Evolutionary conservation across 2,113 vertebrate species (phyloP).

Genomic region (Callospermophilus lateralis): DNA sequence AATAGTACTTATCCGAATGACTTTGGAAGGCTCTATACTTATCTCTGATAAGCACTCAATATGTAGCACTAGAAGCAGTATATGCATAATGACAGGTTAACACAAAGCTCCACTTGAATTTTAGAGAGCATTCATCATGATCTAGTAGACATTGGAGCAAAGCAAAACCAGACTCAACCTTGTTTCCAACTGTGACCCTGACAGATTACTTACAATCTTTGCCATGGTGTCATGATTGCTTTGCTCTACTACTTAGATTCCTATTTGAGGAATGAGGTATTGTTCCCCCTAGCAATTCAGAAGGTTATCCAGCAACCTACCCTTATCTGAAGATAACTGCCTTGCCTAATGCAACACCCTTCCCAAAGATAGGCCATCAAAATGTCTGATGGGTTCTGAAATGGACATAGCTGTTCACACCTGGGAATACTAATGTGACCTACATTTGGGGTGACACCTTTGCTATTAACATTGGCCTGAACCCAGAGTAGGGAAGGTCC

Average conservation of each 20-base stretch:
- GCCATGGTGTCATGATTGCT: neutral
- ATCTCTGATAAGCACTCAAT: neutral
- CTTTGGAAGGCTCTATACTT: neutral
- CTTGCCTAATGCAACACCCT: neutral
- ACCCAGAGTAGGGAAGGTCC: neutral
- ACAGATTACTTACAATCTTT: neutral
- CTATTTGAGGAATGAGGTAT: neutral
- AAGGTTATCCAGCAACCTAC: neutral
- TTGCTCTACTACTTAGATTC: neutral
- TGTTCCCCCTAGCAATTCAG: neutral
- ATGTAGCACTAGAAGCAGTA: neutral
- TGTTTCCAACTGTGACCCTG: neutral
- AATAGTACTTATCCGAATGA: neutral
- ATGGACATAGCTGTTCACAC: neutral
- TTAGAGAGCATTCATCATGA: neutral
- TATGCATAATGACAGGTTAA: neutral
- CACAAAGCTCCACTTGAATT: neutral
- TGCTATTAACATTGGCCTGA: neutral
- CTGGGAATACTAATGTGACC: neutral
- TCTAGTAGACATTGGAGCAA: neutral
- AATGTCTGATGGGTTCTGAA: neutral
- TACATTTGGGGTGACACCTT: neutral
- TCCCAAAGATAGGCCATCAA: neutral
- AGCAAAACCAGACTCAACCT: neutral
- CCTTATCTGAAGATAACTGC: neutral